Evolutionary conservation across 1,140 invertebrate genomes (phyloP), one percentile per base, ranked within the genome.

Genomic region (Megalonaias nervosa): DNA sequence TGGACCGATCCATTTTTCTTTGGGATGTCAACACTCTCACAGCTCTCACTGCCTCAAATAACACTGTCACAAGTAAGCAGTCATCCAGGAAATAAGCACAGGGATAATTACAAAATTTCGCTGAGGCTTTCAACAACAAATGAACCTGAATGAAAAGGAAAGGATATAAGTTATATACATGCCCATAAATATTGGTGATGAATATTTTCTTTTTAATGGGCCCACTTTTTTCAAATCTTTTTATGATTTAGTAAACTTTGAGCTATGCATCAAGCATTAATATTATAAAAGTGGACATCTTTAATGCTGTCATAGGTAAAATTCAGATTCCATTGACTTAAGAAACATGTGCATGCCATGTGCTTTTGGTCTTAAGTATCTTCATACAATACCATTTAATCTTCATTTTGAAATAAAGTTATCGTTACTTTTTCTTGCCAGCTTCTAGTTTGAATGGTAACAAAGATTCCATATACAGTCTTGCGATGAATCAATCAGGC

Each of bases 11-110:
- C 11, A 99, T 99, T 82, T 99, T 98, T 89, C 91, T 99, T 64
- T 99, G 99, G 98, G 98, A 99, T 93, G 97, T 99, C 21, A 98
- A 98, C 90, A 99, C 98, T 12, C 93, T 99, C 48, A 99, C 98
- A 21, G 98, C 98, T 56, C 91, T 99, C 61, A 99, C 98, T 64
- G 97, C 98, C 17, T 97, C 96, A 84, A 99, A 99, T 90, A 99
- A 99, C 89, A 99, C 98, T 67, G 98, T 99, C 19, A 99, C 98
- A 83, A 99, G 96, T 97, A 93, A 92, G 93, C 83, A 65, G 12
- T n/a, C 14, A 71, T 61, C 6, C 6, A 9, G 11, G 9, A 48
- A 23, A 23, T 19, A 23, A 23, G 14, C 19, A 23, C 19, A 23
- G 60, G 23, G 19, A 62, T 15, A n/a, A 23, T n/a, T 19, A n/a